Conservation (phyloP, 2,888 invertebrate species). For the Helleia helle region DNA sequence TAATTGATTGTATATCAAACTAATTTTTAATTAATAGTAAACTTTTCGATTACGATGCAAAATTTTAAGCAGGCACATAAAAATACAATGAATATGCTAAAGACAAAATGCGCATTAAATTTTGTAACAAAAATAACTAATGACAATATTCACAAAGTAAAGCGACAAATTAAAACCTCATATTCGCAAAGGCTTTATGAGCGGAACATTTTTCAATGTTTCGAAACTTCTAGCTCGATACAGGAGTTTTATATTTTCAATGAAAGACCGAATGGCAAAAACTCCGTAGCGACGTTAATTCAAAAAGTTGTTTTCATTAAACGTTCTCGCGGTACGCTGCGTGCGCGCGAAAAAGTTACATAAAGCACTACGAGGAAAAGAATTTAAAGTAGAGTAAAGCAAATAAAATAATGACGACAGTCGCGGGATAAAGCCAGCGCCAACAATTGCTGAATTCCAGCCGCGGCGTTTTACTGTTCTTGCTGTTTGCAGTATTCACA, state of each 20-base stretch:
- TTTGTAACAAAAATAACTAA: slow-evolving; percentile 1
- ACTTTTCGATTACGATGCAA: too few relatives aligned
- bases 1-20: too few relatives aligned
- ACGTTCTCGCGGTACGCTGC: slow-evolving; percentile 47
- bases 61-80: too few relatives aligned
- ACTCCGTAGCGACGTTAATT: slow-evolving; percentile 62
- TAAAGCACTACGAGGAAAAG: slow-evolving; percentile 53
- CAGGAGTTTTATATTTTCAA: slow-evolving; percentile 50
- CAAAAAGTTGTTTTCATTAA: slow-evolving; percentile 70
- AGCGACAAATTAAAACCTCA: slow-evolving; percentile 13
- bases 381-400: slow-evolving; percentile 55
- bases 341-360: slow-evolving; percentile 43
- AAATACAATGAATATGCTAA: too few relatives aligned
- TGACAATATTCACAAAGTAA: slow-evolving; percentile 5
- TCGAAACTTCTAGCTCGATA: slow-evolving; percentile 42
- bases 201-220: slow-evolving; percentile 24
- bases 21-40: too few relatives aligned
- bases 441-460: slow-evolving; percentile 66
- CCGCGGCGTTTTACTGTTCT: slow-evolving; percentile 32
- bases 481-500: slow-evolving; percentile 26
- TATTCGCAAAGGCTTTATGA: slow-evolving; percentile 28
- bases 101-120: neutral
- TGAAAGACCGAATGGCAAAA: slow-evolving; percentile 52
- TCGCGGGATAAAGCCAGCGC: slow-evolving; percentile 49
- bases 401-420: slow-evolving; percentile 50